These are phyloP conservation scores for Aphodius granarius DNA, from an alignment of 2,888 invertebrate genomes.

Conservation along the genomic window DNA sequence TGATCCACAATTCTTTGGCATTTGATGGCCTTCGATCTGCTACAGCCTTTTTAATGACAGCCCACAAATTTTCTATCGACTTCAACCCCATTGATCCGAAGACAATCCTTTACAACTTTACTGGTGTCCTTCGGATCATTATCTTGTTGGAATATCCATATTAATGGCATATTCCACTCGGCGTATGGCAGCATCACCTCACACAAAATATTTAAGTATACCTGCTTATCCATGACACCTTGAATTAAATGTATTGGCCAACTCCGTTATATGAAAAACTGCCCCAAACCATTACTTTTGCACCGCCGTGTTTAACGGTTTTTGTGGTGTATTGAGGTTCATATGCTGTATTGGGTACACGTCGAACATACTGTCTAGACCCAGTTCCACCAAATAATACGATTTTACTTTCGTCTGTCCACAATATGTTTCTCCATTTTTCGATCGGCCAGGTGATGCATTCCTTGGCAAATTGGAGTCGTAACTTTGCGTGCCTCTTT, in stretches of 20 bases:
- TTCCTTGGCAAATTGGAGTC: not conserved
- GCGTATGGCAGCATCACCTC: not conserved
- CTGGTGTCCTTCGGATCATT: constrained; percentile 19
- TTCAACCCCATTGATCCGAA: constrained; percentile 1
- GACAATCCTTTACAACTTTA: constrained; percentile 15
- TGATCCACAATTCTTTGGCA: constrained; percentile 7
- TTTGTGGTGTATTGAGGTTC: constrained; percentile 5
- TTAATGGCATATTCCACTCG: constrained; percentile 15
- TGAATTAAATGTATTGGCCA: constrained; percentile 9
- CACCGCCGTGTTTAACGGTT: constrained; percentile 14
- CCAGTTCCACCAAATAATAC: constrained; percentile 15
- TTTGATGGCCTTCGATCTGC: not conserved
- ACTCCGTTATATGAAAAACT: not conserved
- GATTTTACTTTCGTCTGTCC: constrained; percentile 19
- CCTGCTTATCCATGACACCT: constrained; percentile 1
- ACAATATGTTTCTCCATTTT: too few relatives aligned
- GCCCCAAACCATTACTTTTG: constrained; percentile 6
- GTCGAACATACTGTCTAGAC: constrained; percentile 1
- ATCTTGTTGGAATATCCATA: constrained; percentile 17
- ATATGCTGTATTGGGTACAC: too few relatives aligned
- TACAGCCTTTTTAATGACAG: not conserved
- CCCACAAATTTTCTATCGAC: not conserved
- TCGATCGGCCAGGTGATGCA: too few relatives aligned
- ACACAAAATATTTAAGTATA: constrained; percentile 10
- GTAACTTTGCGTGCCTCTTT: not conserved